phyloP scores from a whole-genome alignment of 2,797 vertebrate genomes.

The Halcyon leucocephala region DNA sequence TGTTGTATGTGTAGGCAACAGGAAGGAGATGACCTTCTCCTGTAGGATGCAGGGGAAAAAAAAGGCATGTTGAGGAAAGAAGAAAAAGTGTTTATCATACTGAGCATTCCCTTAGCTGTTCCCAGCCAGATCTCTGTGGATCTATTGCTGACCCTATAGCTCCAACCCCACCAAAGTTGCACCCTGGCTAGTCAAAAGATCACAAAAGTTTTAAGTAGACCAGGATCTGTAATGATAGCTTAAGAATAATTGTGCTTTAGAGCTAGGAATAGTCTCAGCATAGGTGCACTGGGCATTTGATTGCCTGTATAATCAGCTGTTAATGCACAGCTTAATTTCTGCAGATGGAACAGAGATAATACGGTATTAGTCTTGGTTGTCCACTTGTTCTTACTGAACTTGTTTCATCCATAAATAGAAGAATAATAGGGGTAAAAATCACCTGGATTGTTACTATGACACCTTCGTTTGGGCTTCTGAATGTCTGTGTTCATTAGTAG shows the following conservation, averaged over 20 bases:
- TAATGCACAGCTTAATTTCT: background rate
- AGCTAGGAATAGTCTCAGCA: background rate
- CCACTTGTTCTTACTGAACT: background rate
- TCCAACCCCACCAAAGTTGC: background rate
- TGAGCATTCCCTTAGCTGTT: background rate
- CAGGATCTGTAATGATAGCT: background rate
- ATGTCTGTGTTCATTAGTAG: background rate
- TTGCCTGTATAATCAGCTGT: background rate
- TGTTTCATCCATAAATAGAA: background rate
- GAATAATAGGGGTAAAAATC: background rate
- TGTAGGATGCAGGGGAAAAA: background rate
- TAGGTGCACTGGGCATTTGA: background rate
- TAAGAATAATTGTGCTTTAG: background rate
- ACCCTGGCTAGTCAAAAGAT: background rate
- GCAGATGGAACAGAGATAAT: background rate
- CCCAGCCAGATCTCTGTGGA: background rate
- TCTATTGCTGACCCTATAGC: background rate
- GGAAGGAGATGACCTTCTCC: background rate
- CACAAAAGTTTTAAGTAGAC: background rate
- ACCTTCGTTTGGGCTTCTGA: background rate
- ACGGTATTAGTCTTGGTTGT: background rate
- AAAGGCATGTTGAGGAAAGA: background rate
- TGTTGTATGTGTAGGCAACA: background rate
- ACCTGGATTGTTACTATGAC: background rate
- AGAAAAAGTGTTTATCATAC: background rate